phyloP scores from a whole-genome alignment of 1,140 invertebrate species.

The Pseudomyrmex cubaensis region DNA sequence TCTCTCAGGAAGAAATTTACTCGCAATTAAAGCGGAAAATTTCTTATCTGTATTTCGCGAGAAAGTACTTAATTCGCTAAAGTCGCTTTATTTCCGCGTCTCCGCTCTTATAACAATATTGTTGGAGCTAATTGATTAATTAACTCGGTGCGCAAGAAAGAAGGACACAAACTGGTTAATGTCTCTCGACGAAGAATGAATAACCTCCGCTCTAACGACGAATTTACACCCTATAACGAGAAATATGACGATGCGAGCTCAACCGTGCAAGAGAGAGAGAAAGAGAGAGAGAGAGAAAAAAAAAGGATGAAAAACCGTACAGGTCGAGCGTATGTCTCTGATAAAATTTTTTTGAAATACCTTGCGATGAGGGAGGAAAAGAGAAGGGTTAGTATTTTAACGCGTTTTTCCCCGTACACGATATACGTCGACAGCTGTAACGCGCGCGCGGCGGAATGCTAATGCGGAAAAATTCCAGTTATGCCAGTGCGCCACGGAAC shows the following conservation, averaged over 20 bases:
- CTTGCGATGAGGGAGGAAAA: too few species aligned
- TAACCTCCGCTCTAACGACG: too few species aligned
- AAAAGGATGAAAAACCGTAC: too few species aligned
- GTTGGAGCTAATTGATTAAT: neutral
- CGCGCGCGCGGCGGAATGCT: neutral
- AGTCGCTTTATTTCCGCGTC: neutral
- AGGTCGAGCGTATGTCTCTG: too few species aligned
- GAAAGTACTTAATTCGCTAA: conserved; percentile 6
- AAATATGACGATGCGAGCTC: neutral
- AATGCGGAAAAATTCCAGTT: conserved; percentile 34
- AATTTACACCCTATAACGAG: neutral
- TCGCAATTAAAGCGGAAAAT: neutral
- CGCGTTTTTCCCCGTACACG: too few species aligned
- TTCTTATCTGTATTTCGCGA: conserved; percentile 1
- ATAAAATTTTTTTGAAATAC: too few species aligned
- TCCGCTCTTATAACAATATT: neutral
- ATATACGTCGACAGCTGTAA: neutral
- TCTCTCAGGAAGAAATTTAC: conserved; percentile 12
- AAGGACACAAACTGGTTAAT: neutral
- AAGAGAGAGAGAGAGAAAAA: too few species aligned
- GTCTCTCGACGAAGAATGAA: neutral
- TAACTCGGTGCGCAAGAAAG: neutral
- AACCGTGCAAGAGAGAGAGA: too few species aligned
- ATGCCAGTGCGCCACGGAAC: neutral
- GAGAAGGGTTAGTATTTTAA: neutral